Evolutionary conservation across 2,888 invertebrate species (phyloP), one percentile per base, ranked within the genome.

Genomic region (Beris chalybata): DNA sequence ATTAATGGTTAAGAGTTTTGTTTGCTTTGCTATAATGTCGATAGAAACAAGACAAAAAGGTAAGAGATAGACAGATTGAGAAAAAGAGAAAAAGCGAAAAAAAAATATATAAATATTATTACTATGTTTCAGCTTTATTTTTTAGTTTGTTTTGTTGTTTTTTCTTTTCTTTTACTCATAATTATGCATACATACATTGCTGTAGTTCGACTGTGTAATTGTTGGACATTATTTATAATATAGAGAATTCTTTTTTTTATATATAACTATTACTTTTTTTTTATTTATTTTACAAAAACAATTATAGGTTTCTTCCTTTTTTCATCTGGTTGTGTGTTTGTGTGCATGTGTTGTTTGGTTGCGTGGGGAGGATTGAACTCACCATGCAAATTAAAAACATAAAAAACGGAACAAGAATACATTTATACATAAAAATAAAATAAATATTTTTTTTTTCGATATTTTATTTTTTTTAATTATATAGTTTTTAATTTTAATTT

Each of bases 361-460:
- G 38, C 9, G 38, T 38, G 38, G 9, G 9, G 38, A 38, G 38
- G 5, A 38, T 7, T 7, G 9, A 7, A 38, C 64, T 53, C 66
- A 64, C 63, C 64, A 52, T 56, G 66, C 64, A 64, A 66, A 61
- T 63, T 69, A 64, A 59, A 59, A 68, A 69, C 69, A 64, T 55
- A 69, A 64, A 69, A 71, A 71, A 72, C 71, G 72, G 70, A 72
- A 71, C 70, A 71, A 67, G 70, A 71, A 73, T 71, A 71, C 70
- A 69, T 71, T 70, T 70, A 71, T 71, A 72, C 72, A 72, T 71
- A 70, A 71, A 71, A 72, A 71, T 71, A 72, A 73, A 71, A 71
- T 72, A 72, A 73, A 73, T 72, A 73, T 71, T 67, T 69, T 65
- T 15, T 53, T 55, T 69, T 67, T 65, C 63, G 64, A 61, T 64